Percentiles rank a stretch among this genome's conserved stretches.
Evolutionary conservation across 2,888 invertebrate genomes (phyloP).

Genomic region (Dolomedes plantarius): DNA sequence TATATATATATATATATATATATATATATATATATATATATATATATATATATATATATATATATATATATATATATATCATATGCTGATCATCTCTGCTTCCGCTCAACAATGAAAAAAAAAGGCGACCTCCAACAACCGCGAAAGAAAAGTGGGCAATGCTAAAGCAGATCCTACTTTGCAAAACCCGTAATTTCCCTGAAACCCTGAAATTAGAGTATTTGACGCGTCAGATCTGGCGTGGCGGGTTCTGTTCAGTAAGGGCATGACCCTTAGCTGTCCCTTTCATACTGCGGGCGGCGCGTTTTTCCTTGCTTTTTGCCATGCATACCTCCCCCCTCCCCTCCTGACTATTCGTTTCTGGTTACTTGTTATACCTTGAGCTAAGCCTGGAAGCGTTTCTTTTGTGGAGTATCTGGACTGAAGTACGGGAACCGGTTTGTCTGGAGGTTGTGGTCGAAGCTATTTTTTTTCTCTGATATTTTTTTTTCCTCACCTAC

Average conservation of each 20-base stretch:
- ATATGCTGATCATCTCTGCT: too few relatives aligned
- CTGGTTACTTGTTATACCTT: constrained; percentile 4
- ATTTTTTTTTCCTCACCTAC: constrained; percentile 5
- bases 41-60: too few relatives aligned
- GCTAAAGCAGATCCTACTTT: background rate
- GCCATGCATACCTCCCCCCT: background rate
- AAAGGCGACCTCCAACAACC: too few relatives aligned
- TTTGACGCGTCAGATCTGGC: constrained; percentile 4
- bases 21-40: too few relatives aligned
- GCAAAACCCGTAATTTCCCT: constrained; percentile 4
- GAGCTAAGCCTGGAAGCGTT: background rate
- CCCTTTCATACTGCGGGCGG: constrained; percentile 6
- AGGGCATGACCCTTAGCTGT: constrained; percentile 15
- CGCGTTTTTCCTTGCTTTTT: constrained; percentile 1
- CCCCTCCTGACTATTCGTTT: background rate
- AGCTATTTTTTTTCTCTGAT: background rate
- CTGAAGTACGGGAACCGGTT: background rate
- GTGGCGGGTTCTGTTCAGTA: background rate
- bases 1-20: too few relatives aligned
- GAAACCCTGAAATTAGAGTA: constrained; percentile 12
- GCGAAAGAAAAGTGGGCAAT: too few relatives aligned
- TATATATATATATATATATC: too few relatives aligned
- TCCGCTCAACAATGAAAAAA: too few relatives aligned
- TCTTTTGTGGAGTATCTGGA: background rate
- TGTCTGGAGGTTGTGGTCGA: background rate